Evolutionary conservation across 1,140 invertebrate species (phyloP).

Genomic region (Nixonia krombeini): DNA sequence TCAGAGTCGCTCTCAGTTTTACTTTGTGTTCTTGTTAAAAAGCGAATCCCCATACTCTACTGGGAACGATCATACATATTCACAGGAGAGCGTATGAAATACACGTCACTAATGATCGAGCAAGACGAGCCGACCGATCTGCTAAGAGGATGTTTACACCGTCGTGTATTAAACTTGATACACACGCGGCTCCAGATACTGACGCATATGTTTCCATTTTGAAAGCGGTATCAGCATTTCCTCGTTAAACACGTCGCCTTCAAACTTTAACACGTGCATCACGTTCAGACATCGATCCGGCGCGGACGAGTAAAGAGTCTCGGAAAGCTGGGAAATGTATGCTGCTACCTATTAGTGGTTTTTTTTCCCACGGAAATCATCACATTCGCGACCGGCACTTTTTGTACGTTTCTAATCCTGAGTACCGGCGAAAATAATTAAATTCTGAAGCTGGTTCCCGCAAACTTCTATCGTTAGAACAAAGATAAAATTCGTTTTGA

Average conservation of each 20-base stretch:
- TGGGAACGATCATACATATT: slow-evolving; percentile 53
- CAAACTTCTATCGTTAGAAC: too few species aligned
- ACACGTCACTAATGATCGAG: slow-evolving; percentile 47
- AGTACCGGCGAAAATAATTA: too few species aligned
- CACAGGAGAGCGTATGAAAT: slow-evolving; percentile 36
- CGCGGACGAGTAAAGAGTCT: slow-evolving; percentile 5
- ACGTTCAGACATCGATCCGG: slow-evolving; percentile 18
- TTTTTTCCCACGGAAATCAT: too few species aligned
- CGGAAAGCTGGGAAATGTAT: neutral
- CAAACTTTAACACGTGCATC: slow-evolving; percentile 15
- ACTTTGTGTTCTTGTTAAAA: slow-evolving; percentile 12
- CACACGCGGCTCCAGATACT: slow-evolving; percentile 16
- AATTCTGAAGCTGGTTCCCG: too few species aligned
- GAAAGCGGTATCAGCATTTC: slow-evolving; percentile 37
- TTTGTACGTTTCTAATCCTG: too few species aligned
- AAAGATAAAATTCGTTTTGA: too few species aligned
- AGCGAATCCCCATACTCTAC: slow-evolving; percentile 20
- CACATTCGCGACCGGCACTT: too few species aligned
- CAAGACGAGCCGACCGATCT: slow-evolving; percentile 31
- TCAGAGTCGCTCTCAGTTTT: too few species aligned
- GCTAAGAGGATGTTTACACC: slow-evolving; percentile 35
- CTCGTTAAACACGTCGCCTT: slow-evolving; percentile 24
- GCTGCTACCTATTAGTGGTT: too few species aligned
- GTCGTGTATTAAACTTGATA: slow-evolving; percentile 38
- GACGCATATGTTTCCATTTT: slow-evolving; percentile 40